Base-by-base conservation (phyloP, 2,888 invertebrate genomes). In the Petrolisthes manimaculis region DNA sequence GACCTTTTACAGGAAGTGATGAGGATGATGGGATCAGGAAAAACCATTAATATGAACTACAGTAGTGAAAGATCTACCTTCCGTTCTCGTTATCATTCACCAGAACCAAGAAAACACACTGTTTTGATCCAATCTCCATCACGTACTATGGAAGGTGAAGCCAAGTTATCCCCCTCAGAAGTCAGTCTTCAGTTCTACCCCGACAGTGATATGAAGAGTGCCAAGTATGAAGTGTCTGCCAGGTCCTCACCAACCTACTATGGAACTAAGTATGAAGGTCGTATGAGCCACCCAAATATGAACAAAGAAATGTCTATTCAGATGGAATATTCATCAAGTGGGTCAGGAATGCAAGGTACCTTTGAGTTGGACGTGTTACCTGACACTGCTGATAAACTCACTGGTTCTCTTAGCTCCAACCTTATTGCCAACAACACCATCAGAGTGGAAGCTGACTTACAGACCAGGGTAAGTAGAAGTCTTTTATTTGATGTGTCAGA, bases 291-390 rank as follows among this genome's bases (percentile, higher is more conserved):
- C 21, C 88, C 88, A 4, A 74, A 55, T 37, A 9, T 84, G 9
- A 21, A 5, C 56, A 84, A 78, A 12, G 80, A 56, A 53, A 51
- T 88, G 75, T 53, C 18, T n/a, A 71, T 9, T 61, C 61, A 12
- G 14, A 21, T 71, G 9, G 24, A 71, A 21, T 71, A 54, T 37
- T 8, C 75, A 8, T 18, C 8, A 0, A 53, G 69, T 14, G 69
- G 67, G 9, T 24, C 18, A 18, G 61, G 79, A 8, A n/a, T 56
- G 4, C 56, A 61, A 21, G 88, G 88, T 53, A 53, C 79, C 5
- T 69, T 84, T 21, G 84, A 84, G 21, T 51, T 88, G 74, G 88
- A 88, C 14, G 18, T 88, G n/a, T 88, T 88, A 53, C 83, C 83
- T 5, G 80, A 84, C 51, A 6, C 56, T n/a, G 84, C 55, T 8